Evolutionary conservation across 2,888 invertebrate species (phyloP).

Genomic region (Diadegma fenestrale): DNA sequence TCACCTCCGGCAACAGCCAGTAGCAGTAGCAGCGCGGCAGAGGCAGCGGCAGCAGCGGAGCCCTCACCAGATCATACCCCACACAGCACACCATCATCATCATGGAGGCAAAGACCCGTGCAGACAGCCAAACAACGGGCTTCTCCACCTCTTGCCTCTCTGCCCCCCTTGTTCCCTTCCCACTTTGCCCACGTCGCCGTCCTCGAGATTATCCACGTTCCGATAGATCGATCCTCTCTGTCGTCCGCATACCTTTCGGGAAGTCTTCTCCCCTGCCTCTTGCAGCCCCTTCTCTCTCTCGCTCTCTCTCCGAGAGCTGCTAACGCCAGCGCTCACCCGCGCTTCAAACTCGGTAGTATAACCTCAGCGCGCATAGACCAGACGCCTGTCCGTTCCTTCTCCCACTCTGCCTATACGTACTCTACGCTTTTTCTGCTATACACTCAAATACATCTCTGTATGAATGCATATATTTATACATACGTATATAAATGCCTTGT

Average conservation of each 20-base stretch:
- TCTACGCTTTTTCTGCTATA: constrained; percentile 18
- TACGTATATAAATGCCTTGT: not conserved
- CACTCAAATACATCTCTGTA: not conserved
- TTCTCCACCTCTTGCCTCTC: constrained; percentile 67
- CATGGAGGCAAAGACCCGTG: constrained; percentile 74
- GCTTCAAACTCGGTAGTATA: constrained; percentile 57
- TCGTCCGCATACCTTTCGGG: constrained; percentile 80
- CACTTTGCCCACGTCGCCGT: constrained; percentile 47
- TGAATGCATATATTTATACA: not conserved
- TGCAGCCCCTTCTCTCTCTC: not conserved
- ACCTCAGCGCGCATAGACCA: constrained; percentile 51
- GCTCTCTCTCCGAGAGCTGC: constrained; percentile 22
- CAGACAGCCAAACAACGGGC: constrained; percentile 77
- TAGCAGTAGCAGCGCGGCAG: not conserved
- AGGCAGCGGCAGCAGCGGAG: constrained; percentile 38
- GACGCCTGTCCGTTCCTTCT: constrained; percentile 58
- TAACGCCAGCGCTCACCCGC: constrained; percentile 32
- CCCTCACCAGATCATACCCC: constrained; percentile 58
- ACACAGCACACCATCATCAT: constrained; percentile 63
- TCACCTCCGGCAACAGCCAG: constrained; percentile 39
- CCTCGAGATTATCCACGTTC: constrained; percentile 76
- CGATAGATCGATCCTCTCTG: constrained; percentile 82
- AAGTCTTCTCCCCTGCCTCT: constrained; percentile 19
- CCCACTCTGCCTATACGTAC: constrained; percentile 21
- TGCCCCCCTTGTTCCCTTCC: constrained; percentile 38